A percentile compares a stretch with the other conserved stretches of the same genome.
These are phyloP conservation scores for Callinectes sapidus DNA, from an alignment of 2,888 invertebrate genomes.

Conservation along the genomic window DNA sequence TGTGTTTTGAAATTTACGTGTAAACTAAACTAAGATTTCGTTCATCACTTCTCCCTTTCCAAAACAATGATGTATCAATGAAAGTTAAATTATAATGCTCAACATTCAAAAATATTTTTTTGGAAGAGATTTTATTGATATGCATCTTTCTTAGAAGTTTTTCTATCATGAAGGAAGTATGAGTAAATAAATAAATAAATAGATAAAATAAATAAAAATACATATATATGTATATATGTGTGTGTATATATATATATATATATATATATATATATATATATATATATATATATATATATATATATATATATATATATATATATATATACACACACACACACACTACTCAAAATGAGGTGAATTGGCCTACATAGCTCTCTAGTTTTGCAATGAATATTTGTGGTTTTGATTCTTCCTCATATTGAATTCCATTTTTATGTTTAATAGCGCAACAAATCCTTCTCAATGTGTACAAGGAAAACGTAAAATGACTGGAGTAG, in stretches of 20 bases:
- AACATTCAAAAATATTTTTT: neutral
- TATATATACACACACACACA: too few species aligned
- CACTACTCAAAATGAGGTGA: too few species aligned
- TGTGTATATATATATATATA: too few species aligned
- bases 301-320: too few species aligned
- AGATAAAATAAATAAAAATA: too few species aligned
- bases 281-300: too few species aligned
- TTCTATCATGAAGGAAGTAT: too few species aligned
- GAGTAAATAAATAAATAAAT: too few species aligned
- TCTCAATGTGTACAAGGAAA: neutral
- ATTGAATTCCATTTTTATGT: neutral
- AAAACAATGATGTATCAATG: neutral
- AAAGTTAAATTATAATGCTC: neutral
- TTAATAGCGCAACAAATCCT: neutral
- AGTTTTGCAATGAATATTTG: neutral
- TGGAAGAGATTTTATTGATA: neutral
- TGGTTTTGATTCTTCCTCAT: neutral
- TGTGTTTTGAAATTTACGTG: neutral
- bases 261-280: too few species aligned
- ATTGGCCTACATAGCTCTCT: neutral
- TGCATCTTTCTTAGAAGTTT: neutral
- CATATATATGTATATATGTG: too few species aligned
- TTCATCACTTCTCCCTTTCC: neutral
- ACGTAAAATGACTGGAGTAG: neutral
- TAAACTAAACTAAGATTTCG: neutral